Conservation (phyloP, 2,797 vertebrate species). For the Poecilia picta region DNA sequence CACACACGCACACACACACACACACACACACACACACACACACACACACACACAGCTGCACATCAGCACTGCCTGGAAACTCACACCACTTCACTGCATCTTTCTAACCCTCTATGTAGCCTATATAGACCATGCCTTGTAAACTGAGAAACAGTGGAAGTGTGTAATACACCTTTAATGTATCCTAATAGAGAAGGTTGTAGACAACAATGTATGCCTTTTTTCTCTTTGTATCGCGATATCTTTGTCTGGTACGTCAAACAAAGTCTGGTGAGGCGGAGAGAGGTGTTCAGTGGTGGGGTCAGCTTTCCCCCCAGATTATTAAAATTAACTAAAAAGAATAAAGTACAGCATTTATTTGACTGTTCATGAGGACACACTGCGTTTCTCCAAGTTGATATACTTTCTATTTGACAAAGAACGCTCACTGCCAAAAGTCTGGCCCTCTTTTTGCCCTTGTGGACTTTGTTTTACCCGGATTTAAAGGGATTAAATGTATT, state of each 20-base stretch:
- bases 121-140: slow-evolving; percentile 66
- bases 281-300: slow-evolving; percentile 56
- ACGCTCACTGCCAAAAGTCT: slow-evolving; percentile 51
- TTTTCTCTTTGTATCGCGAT: slow-evolving; percentile 72
- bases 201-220: slow-evolving; percentile 76
- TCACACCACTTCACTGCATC: slow-evolving; percentile 7
- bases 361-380: not conserved
- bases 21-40: not conserved
- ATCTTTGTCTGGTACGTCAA: slow-evolving; percentile 74
- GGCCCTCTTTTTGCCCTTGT: slow-evolving; percentile 44
- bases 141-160: slow-evolving; percentile 65
- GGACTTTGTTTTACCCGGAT: slow-evolving; percentile 78
- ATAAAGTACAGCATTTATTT: not conserved
- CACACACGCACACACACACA: too few species aligned
- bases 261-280: slow-evolving; percentile 36
- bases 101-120: slow-evolving; percentile 47
- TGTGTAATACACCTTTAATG: slow-evolving; percentile 79
- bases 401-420: slow-evolving; percentile 22
- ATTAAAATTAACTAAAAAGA: not conserved
- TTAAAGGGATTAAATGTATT: slow-evolving; percentile 86
- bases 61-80: slow-evolving; percentile 8
- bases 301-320: slow-evolving; percentile 1
- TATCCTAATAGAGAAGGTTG: slow-evolving; percentile 61
- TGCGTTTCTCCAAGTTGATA: slow-evolving; percentile 17
- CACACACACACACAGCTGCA: not conserved